These are phyloP conservation scores for Lottia gigantea DNA, from an alignment of 2,888 invertebrate species.

Conservation along the genomic window DNA sequence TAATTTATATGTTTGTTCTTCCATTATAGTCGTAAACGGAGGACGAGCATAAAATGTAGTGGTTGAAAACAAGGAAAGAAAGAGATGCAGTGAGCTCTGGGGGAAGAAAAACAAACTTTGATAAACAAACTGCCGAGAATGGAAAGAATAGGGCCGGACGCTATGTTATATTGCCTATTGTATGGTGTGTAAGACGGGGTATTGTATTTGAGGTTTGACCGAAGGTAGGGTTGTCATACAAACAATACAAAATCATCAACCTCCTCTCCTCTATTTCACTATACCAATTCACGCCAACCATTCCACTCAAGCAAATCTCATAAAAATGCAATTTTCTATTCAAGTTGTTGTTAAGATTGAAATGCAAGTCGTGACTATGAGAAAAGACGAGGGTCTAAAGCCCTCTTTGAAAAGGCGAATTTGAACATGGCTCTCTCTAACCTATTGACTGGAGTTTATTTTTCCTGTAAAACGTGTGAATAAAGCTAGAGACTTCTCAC, in stretches of 20 bases:
- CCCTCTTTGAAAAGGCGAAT: constrained; percentile 1
- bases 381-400: constrained; percentile 17
- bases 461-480: constrained; percentile 25
- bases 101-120: constrained; percentile 5
- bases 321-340: constrained; percentile 34
- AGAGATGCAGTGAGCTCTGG: neutral
- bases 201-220: constrained; percentile 1
- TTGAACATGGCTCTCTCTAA: constrained; percentile 11
- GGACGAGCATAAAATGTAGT: neutral
- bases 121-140: neutral
- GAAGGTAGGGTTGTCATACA: neutral
- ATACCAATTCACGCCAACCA: neutral
- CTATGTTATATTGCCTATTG: neutral
- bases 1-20: constrained; percentile 22
- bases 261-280: neutral
- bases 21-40: constrained; percentile 6
- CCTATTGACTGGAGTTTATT: constrained; percentile 23
- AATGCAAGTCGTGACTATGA: constrained; percentile 27
- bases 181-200: neutral
- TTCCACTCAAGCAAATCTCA: constrained; percentile 21
- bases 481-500: neutral
- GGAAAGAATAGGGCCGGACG: neutral
- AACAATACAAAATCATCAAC: constrained; percentile 4
- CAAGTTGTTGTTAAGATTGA: constrained; percentile 21
- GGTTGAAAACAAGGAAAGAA: neutral